Conservation (phyloP, 2,113 vertebrate genomes). For the Odobenus rosmarus region DNA sequence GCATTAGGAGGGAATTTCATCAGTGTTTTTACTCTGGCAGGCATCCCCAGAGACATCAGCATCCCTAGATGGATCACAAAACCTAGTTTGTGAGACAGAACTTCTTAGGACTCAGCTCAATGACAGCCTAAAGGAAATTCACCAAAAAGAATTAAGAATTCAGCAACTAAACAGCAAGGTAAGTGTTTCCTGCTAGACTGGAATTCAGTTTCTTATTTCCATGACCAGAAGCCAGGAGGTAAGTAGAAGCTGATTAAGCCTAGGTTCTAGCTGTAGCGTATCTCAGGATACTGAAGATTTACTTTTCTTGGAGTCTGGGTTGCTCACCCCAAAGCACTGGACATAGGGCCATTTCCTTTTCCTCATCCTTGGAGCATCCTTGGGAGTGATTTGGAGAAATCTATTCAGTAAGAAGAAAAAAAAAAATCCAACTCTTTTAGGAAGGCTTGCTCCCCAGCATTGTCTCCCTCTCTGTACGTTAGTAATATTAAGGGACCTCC, state of each 20-base stretch:
- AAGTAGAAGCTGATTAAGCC: neutral
- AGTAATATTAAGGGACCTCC: neutral
- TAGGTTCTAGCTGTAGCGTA: neutral
- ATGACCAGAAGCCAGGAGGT: neutral
- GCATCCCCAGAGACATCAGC: constrained; percentile 65
- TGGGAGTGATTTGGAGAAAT: constrained; percentile 9
- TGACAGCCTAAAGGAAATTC: constrained; percentile 87
- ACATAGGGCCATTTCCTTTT: neutral
- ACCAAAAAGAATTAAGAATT: constrained; percentile 89
- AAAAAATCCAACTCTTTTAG: neutral
- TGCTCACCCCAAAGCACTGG: neutral
- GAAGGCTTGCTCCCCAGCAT: neutral
- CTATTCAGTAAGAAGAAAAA: neutral
- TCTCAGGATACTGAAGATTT: neutral
- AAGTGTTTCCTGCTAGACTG: constrained; percentile 27
- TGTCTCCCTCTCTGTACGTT: neutral
- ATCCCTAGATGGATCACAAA: constrained; percentile 61
- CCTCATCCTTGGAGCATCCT: neutral
- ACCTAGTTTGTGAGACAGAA: constrained; percentile 80
- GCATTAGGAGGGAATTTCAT: neutral
- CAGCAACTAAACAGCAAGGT: constrained; percentile 90
- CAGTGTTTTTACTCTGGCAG: constrained; percentile 75
- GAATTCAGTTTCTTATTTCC: constrained; percentile 8
- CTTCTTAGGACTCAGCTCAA: constrained; percentile 84
- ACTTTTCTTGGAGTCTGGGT: neutral